Percentiles rank a stretch among this genome's conserved stretches.
Conservation (phyloP, 2,888 invertebrate genomes). For the Patella depressa region DNA sequence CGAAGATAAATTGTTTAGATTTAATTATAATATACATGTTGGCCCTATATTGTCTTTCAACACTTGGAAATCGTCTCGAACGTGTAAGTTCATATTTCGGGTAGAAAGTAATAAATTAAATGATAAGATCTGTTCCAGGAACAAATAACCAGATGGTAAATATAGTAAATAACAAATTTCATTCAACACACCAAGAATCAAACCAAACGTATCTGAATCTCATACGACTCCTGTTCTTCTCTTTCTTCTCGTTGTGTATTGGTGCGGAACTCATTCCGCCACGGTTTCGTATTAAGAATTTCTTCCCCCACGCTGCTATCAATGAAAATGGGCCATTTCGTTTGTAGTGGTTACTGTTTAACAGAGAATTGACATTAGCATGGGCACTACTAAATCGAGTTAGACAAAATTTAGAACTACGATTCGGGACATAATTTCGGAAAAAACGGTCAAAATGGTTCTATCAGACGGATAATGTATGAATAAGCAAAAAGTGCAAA, state of each 20-base stretch:
- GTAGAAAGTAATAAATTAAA: constrained; percentile 10
- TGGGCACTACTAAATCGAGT: too few relatives aligned
- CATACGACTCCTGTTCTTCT: neutral
- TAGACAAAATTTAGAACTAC: too few relatives aligned
- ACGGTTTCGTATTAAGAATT: too few relatives aligned
- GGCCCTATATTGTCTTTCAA: constrained; percentile 1
- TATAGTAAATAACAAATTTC: constrained; percentile 9
- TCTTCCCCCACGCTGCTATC: too few relatives aligned
- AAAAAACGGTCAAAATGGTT: too few relatives aligned
- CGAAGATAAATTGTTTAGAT: neutral
- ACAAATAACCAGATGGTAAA: constrained; percentile 10
- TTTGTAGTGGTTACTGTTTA: too few relatives aligned
- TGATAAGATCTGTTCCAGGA: constrained; percentile 2
- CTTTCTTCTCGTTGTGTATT: neutral
- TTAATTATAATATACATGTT: constrained; percentile 7
- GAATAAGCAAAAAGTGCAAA: too few relatives aligned
- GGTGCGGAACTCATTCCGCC: neutral
- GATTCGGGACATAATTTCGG: too few relatives aligned
- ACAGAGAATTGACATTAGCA: too few relatives aligned
- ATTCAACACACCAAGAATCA: constrained; percentile 5
- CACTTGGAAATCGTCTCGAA: neutral
- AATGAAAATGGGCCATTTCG: too few relatives aligned
- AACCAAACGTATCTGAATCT: constrained; percentile 3
- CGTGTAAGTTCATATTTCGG: constrained; percentile 1
- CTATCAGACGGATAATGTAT: too few relatives aligned